Percentiles rank a stretch among this genome's conserved stretches.
Conservation (phyloP, 2,888 invertebrate species). For the Hirtodrosophila duncani region DNA sequence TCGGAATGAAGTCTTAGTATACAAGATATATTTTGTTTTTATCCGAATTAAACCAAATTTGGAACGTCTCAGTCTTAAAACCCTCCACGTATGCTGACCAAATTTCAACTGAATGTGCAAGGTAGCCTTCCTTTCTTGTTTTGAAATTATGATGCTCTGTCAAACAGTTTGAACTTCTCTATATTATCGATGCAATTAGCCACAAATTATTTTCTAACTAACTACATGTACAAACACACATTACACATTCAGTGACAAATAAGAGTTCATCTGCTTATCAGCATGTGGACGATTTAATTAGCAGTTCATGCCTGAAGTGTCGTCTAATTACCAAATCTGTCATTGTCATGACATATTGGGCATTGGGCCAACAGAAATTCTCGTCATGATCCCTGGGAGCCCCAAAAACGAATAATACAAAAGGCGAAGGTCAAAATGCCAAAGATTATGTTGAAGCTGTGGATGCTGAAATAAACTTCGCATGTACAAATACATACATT, state of each 20-base stretch:
- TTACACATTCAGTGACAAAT: background rate
- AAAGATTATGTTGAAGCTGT: slow-evolving; percentile 7
- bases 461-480: background rate
- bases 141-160: no score
- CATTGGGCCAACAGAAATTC: background rate
- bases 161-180: no score
- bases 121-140: no score
- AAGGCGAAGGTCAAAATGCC: slow-evolving; percentile 40
- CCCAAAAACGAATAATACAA: slow-evolving; percentile 12
- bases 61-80: no score
- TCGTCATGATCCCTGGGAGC: background rate
- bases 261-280: slow-evolving; percentile 20
- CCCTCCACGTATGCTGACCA: no score
- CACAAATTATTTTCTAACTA: no score
- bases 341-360: slow-evolving; percentile 34
- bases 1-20: no score
- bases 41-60: no score
- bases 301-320: slow-evolving; percentile 47
- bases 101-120: no score
- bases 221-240: slow-evolving; percentile 3
- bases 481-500: background rate
- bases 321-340: slow-evolving; percentile 55
- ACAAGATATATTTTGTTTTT: no score
- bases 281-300: slow-evolving; percentile 54
- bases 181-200: no score